Conservation (phyloP, 2,888 invertebrate species). For the Ceraclea dissimilis region DNA sequence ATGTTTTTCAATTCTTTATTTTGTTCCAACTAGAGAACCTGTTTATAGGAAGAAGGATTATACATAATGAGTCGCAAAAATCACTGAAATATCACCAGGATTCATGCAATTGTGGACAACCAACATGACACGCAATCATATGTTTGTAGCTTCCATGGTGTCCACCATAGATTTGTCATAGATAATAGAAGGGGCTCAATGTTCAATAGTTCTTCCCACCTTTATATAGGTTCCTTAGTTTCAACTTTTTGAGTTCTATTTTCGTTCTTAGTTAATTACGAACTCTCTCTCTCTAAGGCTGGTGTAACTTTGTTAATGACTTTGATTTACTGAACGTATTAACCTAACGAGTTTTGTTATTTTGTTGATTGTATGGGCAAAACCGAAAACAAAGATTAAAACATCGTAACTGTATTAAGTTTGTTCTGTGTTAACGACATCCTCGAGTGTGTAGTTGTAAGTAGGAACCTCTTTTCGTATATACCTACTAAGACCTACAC, state of each 20-base stretch:
- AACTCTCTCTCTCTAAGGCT: not conserved
- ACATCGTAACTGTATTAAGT: not conserved
- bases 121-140: too few species aligned
- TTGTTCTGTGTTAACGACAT: not conserved
- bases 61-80: too few species aligned
- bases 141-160: too few species aligned
- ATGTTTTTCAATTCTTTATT: conserved; percentile 25
- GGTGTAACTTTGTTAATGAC: not conserved
- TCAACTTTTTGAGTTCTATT: not conserved
- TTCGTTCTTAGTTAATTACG: not conserved
- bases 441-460: not conserved
- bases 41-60: not conserved
- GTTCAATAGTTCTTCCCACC: too few species aligned
- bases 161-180: too few species aligned
- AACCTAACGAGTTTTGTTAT: not conserved
- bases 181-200: too few species aligned
- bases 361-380: not conserved
- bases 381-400: not conserved
- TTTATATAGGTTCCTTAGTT: too few species aligned
- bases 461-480: not conserved
- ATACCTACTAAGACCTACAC: too few species aligned
- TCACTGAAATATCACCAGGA: too few species aligned
- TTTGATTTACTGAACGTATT: not conserved
- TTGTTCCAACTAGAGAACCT: not conserved
- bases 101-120: too few species aligned